Evolutionary conservation across 2,113 vertebrate species (phyloP).

Genomic region (Anarhynchus alexandrinus): DNA sequence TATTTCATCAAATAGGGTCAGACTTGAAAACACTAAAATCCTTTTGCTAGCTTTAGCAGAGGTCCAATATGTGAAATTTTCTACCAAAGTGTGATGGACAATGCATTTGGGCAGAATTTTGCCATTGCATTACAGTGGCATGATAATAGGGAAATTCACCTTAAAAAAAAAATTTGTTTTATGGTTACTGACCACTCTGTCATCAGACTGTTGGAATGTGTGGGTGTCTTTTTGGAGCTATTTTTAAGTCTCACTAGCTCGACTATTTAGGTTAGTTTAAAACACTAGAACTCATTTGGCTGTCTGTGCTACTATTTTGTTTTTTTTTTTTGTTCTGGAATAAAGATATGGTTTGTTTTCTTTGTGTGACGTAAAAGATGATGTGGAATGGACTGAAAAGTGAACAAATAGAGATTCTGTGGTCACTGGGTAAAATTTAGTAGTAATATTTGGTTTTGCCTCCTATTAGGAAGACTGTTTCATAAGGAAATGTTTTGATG

Average conservation of each 20-base stretch:
- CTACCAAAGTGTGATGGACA: not conserved
- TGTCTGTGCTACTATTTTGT: not conserved
- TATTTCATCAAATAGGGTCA: not conserved
- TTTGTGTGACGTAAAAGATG: not conserved
- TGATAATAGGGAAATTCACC: not conserved
- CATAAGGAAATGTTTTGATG: conserved; percentile 83
- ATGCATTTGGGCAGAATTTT: not conserved
- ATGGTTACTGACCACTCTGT: not conserved
- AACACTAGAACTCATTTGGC: not conserved
- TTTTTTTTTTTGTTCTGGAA: not conserved
- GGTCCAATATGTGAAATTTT: not conserved
- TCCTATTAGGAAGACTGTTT: conserved; percentile 82
- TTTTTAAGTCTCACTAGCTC: not conserved
- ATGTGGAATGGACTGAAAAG: not conserved
- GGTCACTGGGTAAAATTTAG: not conserved
- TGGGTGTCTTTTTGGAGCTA: not conserved
- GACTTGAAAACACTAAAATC: not conserved
- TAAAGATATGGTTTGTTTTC: not conserved
- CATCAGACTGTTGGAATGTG: not conserved
- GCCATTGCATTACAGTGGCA: not conserved
- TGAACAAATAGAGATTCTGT: not conserved
- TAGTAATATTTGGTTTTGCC: not conserved
- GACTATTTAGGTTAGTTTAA: not conserved
- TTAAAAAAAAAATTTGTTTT: not conserved
- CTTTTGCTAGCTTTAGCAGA: not conserved